phyloP scores from a whole-genome alignment of 2,888 invertebrate species.

The Epinotia ramella region DNA sequence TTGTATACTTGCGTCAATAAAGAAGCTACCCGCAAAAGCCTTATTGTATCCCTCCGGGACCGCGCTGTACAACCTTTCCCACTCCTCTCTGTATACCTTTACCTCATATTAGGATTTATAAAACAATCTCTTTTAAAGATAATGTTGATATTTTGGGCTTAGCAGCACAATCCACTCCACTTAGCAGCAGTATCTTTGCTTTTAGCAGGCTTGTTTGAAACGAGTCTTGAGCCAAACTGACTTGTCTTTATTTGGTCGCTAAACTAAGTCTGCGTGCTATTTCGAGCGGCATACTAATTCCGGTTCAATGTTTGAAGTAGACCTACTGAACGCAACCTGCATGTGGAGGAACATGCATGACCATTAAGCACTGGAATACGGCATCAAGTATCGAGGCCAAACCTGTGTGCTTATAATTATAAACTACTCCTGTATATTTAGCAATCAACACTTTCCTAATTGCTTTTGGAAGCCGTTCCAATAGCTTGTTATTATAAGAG shows the following conservation, averaged over 20 bases:
- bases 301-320: conserved; percentile 19
- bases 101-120: conserved; percentile 37
- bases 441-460: conserved; percentile 54
- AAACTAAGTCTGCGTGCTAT: conserved; percentile 32
- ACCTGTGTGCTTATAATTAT: conserved; percentile 12
- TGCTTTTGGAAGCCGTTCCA: conserved; percentile 55
- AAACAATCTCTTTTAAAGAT: conserved; percentile 14
- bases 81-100: conserved; percentile 41
- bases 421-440: conserved; percentile 10
- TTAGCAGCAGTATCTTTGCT: neutral
- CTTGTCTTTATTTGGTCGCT: conserved; percentile 2
- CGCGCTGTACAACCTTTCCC: conserved; percentile 37
- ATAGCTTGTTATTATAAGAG: conserved; percentile 54
- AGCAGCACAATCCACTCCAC: neutral
- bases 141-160: conserved; percentile 2
- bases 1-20: conserved; percentile 60
- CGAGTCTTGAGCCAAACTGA: conserved; percentile 14
- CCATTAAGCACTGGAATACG: conserved; percentile 6
- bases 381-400: conserved; percentile 13
- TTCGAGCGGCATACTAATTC: conserved; percentile 38
- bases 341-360: conserved; percentile 17
- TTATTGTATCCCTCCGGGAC: conserved; percentile 53
- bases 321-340: conserved; percentile 18
- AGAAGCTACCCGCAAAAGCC: conserved; percentile 53
- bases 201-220: conserved; percentile 21